These are phyloP conservation scores for Apodemus agrarius DNA, from an alignment of 2,797 vertebrate species.

Conservation along the genomic window DNA sequence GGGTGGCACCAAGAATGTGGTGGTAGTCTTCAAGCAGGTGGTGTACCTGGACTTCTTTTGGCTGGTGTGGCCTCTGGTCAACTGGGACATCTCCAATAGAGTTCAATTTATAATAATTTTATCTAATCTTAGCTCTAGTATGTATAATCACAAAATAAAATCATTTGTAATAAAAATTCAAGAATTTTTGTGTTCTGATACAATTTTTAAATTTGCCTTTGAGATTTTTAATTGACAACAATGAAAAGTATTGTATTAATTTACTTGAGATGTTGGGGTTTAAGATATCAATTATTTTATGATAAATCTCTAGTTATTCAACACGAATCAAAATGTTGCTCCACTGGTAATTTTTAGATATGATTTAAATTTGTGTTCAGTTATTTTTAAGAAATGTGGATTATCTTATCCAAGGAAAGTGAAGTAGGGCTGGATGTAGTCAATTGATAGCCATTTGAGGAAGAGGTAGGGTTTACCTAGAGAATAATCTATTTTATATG, in stretches of 20 bases:
- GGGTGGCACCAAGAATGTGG: background rate
- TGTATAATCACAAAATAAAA: background rate
- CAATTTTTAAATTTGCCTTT: conserved; percentile 22
- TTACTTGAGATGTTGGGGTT: background rate
- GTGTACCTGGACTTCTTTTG: background rate
- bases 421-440: background rate
- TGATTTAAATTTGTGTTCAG: conserved; percentile 21
- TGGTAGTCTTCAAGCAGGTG: background rate
- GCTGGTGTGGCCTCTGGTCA: background rate
- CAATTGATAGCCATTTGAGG: background rate
- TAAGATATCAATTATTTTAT: background rate
- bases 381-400: background rate
- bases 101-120: background rate
- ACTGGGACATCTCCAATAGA: background rate
- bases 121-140: background rate
- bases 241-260: background rate
- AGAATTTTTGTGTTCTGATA: background rate
- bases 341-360: background rate
- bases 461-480: background rate
- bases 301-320: background rate
- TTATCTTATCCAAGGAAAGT: background rate
- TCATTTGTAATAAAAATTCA: background rate
- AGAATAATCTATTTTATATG: background rate
- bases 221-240: background rate
- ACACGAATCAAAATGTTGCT: background rate